Evolutionary conservation across 2,888 invertebrate species (phyloP).

Genomic region (Cheilosia variabilis): DNA sequence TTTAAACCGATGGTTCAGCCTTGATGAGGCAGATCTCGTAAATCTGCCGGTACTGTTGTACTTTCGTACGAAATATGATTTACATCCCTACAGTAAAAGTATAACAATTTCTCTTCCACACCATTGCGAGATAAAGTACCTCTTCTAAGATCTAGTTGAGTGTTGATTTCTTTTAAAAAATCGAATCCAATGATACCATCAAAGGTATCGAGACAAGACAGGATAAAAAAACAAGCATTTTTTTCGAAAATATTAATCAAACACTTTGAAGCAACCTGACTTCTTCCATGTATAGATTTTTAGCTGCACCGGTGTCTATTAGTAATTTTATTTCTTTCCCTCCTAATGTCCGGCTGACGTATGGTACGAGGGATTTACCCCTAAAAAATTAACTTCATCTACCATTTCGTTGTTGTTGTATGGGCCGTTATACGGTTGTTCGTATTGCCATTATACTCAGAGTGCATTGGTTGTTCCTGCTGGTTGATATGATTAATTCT

Average conservation of each 20-base stretch:
- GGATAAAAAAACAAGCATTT: neutral
- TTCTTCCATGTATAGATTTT: too few species aligned
- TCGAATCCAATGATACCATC: slow-evolving; percentile 11
- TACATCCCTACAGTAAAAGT: slow-evolving; percentile 7
- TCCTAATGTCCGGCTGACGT: slow-evolving; percentile 7
- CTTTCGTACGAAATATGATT: slow-evolving; percentile 11
- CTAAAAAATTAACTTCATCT: neutral
- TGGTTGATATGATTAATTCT: slow-evolving; percentile 17
- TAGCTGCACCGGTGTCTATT: slow-evolving; percentile 6
- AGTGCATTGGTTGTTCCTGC: neutral
- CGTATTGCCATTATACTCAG: neutral
- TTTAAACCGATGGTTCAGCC: neutral
- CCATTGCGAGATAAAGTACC: slow-evolving; percentile 8
- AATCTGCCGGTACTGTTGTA: neutral
- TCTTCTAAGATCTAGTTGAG: slow-evolving; percentile 2
- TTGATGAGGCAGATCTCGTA: neutral
- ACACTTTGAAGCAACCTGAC: neutral
- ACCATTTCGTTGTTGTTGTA: neutral
- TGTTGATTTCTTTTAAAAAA: neutral
- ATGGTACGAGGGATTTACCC: slow-evolving; percentile 8
- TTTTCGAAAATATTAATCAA: neutral
- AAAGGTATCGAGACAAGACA: neutral
- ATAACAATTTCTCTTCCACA: slow-evolving; percentile 7
- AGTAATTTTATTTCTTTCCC: slow-evolving; percentile 7
- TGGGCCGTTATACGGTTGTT: neutral